Conservation (phyloP, 1,140 invertebrate species). For the Calliphora vicina region DNA sequence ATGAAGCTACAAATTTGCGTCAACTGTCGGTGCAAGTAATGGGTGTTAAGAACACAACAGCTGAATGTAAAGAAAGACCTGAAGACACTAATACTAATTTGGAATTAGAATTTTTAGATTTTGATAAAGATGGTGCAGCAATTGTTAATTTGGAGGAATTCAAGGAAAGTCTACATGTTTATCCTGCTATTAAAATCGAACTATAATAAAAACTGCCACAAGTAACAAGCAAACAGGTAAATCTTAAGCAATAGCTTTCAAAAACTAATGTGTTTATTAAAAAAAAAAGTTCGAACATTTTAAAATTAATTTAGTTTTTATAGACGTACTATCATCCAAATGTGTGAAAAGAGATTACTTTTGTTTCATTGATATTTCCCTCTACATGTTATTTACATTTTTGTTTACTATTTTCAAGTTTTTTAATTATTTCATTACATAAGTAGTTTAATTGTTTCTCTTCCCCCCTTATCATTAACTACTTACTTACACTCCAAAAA, state of each 20-base stretch:
- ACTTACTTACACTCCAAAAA: background rate
- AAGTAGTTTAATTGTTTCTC: too few species aligned
- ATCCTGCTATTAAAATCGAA: constrained; percentile 48
- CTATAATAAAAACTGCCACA: too few species aligned
- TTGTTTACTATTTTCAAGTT: too few species aligned
- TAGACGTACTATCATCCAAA: too few species aligned
- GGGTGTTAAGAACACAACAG: constrained; percentile 44
- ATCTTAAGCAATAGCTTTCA: too few species aligned
- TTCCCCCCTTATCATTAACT: background rate
- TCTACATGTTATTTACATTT: too few species aligned
- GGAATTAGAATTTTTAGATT: constrained; percentile 46
- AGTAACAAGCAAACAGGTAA: too few species aligned
- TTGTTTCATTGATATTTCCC: too few species aligned
- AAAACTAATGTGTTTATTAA: too few species aligned
- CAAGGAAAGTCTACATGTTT: constrained; percentile 57
- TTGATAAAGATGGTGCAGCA: constrained; percentile 44
- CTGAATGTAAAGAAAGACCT: constrained; percentile 22
- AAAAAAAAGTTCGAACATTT: too few species aligned
- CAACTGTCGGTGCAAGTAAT: constrained; percentile 76
- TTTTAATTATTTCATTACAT: background rate
- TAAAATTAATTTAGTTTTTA: too few species aligned
- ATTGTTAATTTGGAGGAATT: constrained; percentile 55
- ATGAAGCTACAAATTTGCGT: constrained; percentile 67
- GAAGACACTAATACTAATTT: constrained; percentile 48
- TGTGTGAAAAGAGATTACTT: too few species aligned